Conservation (phyloP, 2,888 invertebrate genomes). For the Sepioteuthis lessoniana region DNA sequence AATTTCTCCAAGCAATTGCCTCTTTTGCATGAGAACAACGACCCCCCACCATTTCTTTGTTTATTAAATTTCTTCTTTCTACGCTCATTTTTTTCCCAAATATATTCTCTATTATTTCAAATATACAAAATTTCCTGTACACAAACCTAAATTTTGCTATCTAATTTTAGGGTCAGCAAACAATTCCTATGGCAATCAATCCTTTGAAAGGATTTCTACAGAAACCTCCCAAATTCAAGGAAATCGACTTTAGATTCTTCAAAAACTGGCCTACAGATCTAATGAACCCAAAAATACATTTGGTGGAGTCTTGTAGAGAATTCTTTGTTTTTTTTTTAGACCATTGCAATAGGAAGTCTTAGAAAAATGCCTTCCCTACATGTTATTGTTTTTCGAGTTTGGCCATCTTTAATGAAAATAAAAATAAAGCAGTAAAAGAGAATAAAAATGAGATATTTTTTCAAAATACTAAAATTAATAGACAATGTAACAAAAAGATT, state of each 20-base stretch:
- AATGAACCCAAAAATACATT: background rate
- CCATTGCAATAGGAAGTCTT: background rate
- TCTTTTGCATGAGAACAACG: background rate
- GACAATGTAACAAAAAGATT: background rate
- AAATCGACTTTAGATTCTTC: background rate
- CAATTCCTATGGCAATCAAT: background rate
- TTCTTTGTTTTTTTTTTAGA: background rate
- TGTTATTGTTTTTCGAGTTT: background rate
- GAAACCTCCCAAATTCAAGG: background rate
- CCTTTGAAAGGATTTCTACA: slow-evolving; percentile 3
- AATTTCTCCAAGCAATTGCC: background rate
- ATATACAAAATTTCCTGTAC: background rate
- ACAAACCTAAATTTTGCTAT: background rate
- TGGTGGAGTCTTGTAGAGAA: background rate
- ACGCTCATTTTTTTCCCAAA: background rate
- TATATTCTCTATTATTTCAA: slow-evolving; percentile 16
- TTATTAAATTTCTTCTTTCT: background rate
- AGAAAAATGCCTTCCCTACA: background rate
- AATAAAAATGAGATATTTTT: background rate
- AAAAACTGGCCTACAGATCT: background rate
- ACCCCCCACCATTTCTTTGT: background rate
- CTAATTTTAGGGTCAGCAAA: background rate
- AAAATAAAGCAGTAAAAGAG: no score
- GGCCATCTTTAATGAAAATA: background rate
- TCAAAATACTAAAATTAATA: background rate